Evolutionary conservation across 2,888 invertebrate species (phyloP).

Genomic region (Busseola fusca): DNA sequence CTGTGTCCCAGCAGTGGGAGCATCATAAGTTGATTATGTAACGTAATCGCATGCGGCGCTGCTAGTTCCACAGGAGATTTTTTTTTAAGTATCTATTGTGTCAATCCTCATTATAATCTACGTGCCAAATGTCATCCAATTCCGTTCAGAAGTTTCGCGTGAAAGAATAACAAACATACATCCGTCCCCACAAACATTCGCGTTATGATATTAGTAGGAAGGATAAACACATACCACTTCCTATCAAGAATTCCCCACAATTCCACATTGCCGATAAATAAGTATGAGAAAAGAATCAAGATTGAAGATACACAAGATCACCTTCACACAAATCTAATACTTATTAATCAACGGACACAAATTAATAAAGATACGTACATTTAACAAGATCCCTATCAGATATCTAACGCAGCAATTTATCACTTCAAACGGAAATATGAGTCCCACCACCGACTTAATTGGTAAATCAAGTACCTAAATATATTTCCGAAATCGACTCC

Average conservation of each 20-base stretch:
- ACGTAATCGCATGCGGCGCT: not conserved
- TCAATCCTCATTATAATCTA: no score
- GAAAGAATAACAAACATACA: no score
- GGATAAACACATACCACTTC: not conserved
- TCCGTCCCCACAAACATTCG: no score
- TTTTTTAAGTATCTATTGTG: no score
- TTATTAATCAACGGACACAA: slow-evolving; percentile 24
- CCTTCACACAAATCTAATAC: slow-evolving; percentile 14
- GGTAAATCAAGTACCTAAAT: slow-evolving; percentile 83
- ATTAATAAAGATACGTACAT: slow-evolving; percentile 38
- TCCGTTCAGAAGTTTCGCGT: no score
- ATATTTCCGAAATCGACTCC: slow-evolving; percentile 73
- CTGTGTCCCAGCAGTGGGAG: no score
- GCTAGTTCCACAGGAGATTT: no score
- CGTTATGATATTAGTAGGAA: no score
- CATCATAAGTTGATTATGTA: not conserved
- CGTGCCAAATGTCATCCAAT: no score
- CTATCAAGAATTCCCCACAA: not conserved
- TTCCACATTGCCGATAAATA: no score
- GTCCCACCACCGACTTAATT: slow-evolving; percentile 80
- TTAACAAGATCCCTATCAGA: slow-evolving; percentile 57
- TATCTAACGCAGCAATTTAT: slow-evolving; percentile 70
- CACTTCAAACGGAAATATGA: slow-evolving; percentile 78
- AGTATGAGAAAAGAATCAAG: not conserved
- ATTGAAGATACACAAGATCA: slow-evolving; percentile 7